These are phyloP conservation scores for Aradophagus sp. DNA, from an alignment of 1,140 invertebrate species.

Conservation along the genomic window DNA sequence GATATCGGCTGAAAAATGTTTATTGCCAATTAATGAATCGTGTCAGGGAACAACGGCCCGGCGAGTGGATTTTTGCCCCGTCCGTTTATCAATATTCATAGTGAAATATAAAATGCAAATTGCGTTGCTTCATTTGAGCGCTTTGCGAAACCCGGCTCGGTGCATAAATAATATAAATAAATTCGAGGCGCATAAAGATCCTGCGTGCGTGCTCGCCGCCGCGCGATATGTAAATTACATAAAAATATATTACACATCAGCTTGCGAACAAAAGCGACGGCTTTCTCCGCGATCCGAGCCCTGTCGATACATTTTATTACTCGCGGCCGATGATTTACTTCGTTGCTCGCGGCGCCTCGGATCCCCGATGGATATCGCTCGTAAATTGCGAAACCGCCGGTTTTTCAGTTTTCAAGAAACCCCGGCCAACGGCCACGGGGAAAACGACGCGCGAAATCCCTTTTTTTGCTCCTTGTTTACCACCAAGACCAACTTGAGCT, in stretches of 20 bases:
- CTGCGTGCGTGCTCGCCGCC: slow-evolving; percentile 14
- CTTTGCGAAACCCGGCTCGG: slow-evolving; percentile 42
- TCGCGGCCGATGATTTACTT: slow-evolving; percentile 46
- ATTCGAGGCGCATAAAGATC: slow-evolving; percentile 32
- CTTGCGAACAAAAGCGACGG: slow-evolving; percentile 51
- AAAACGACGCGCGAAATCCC: slow-evolving; percentile 7
- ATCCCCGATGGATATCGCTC: slow-evolving; percentile 37
- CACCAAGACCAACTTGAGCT: no score
- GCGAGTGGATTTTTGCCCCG: slow-evolving; percentile 7
- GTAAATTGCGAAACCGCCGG: slow-evolving; percentile 37
- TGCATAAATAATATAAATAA: slow-evolving; percentile 35
- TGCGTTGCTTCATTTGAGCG: slow-evolving; percentile 33
- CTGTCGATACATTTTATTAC: slow-evolving; percentile 52
- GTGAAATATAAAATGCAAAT: slow-evolving; percentile 38
- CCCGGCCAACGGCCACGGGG: no score
- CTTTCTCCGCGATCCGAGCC: slow-evolving; percentile 44
- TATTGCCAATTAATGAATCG: no score
- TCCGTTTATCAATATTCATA: slow-evolving; percentile 36
- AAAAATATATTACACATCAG: slow-evolving; percentile 50
- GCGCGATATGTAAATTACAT: slow-evolving; percentile 48
- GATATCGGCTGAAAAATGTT: no score
- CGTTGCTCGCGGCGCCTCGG: slow-evolving; percentile 31
- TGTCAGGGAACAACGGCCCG: no score
- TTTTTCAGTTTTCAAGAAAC: slow-evolving; percentile 21
- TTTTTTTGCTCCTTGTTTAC: no score